Base-by-base conservation (phyloP, 2,888 invertebrate species). In the Lasioglossum oenotherae region DNA sequence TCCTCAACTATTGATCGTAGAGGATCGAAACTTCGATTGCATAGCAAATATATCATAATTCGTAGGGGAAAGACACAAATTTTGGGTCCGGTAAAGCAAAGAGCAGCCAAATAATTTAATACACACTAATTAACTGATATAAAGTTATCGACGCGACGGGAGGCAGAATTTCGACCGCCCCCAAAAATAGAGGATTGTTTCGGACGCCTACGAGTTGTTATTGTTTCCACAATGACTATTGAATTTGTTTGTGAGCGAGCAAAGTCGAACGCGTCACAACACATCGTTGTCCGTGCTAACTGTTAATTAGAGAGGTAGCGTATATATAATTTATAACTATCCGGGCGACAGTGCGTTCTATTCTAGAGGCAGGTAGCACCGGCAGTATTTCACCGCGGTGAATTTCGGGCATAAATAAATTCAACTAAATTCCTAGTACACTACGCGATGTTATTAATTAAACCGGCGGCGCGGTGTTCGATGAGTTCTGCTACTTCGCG, bases 401-500 rank as follows among this genome's bases (percentile, higher is more conserved):
- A 80, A 85, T 85, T 85, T 85, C 84, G n/a, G 38, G 73, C 41
- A 76, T 79, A 79, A 75, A 76, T 79, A 79, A 75, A 85, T 84
- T 67, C 85, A 85, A 85, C 76, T 31, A 74, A 80, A 85, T 79
- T 85, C 76, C 85, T 85, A 67, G 75, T 46, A 49, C 72, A 79
- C 78, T 75, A 73, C 75, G 14, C 73, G 14, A 53, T 31, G 80
- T 85, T 85, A 85, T 80, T 85, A 85, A 85, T 85, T 85, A 85
- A 85, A 85, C 64, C 38, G 53, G 72, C 57, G 64, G 72, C 53
- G 27, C 27, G 60, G n/a, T 49, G 77, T 46, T 84, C 78, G 74
- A 84, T 77, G 73, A 31, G 49, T 78, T 84, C 14, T 41, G 38
- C 38, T 31, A 44, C 64, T 72, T 46, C 27, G 46, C 49, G 69